Percentiles rank a stretch among this genome's conserved stretches.
Conservation (phyloP, 2,797 vertebrate genomes). For the Takifugu ocellatus region DNA sequence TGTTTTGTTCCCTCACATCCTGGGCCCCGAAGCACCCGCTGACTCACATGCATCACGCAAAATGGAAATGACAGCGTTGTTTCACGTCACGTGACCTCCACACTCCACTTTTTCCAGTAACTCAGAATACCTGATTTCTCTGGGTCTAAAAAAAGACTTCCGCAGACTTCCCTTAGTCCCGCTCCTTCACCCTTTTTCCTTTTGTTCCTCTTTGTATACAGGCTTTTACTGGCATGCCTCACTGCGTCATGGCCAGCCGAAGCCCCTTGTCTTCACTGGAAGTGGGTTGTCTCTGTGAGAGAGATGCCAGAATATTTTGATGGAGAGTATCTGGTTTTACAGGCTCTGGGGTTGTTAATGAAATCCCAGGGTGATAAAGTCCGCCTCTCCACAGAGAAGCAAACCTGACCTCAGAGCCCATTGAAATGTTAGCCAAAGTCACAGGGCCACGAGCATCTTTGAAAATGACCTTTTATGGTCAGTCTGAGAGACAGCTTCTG, state of each 20-base stretch:
- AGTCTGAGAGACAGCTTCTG: constrained; percentile 28
- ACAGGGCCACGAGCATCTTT: constrained; percentile 33
- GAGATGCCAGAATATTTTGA: constrained; percentile 18
- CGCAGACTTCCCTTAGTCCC: constrained; percentile 29
- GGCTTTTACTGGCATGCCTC: constrained; percentile 31
- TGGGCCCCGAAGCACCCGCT: constrained; percentile 25
- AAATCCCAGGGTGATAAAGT: constrained; percentile 18
- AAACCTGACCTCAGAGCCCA: constrained; percentile 41
- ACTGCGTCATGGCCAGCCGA: constrained; percentile 22
- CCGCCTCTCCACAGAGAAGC: constrained; percentile 20
- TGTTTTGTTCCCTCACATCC: constrained; percentile 17
- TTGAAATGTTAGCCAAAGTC: constrained; percentile 46
- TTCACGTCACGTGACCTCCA: constrained; percentile 48
- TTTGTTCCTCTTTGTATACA: constrained; percentile 6
- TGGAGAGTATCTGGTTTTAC: constrained; percentile 20
- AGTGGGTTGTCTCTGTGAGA: constrained; percentile 10
- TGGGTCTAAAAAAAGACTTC: constrained; percentile 60
- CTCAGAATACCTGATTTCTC: constrained; percentile 60
- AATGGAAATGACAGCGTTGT: constrained; percentile 54
- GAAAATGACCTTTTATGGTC: constrained; percentile 70
- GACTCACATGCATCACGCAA: constrained; percentile 57
- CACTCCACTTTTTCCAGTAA: constrained; percentile 50
- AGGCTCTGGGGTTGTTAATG: constrained; percentile 16
- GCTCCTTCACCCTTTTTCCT: constrained; percentile 15
- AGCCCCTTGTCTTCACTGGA: constrained; percentile 15